Conservation (phyloP, 2,797 vertebrate species). For the Antennarius maculatus region DNA sequence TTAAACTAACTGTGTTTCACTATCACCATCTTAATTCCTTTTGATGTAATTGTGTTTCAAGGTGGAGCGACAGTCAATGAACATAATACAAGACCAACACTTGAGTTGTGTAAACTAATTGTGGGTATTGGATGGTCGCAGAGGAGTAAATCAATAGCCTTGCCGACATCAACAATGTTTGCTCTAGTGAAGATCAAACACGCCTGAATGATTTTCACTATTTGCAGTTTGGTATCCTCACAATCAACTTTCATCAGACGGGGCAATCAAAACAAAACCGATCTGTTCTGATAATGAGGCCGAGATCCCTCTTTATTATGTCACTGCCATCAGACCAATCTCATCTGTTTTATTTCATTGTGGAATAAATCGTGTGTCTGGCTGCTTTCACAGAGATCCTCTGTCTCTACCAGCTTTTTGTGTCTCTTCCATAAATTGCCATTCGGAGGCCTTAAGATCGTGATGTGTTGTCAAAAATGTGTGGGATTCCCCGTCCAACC, state of each 20-base stretch:
- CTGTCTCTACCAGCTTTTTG: neutral
- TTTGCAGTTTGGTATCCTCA: conserved; percentile 9
- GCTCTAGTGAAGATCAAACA: conserved; percentile 28
- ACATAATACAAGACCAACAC: conserved; percentile 3
- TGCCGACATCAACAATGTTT: conserved; percentile 18
- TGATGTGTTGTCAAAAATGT: conserved; percentile 27
- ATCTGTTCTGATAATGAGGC: neutral
- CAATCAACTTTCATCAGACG: conserved; percentile 15
- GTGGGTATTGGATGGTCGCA: conserved; percentile 10
- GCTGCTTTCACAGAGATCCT: neutral
- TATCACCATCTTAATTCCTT: neutral
- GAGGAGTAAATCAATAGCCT: conserved; percentile 16
- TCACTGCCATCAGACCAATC: neutral
- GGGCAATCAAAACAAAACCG: conserved; percentile 5
- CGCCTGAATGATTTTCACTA: conserved; percentile 27
- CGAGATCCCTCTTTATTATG: neutral
- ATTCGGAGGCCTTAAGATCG: conserved; percentile 17
- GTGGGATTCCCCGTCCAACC: conserved; percentile 49
- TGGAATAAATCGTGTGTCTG: neutral
- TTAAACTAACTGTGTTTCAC: too few relatives aligned
- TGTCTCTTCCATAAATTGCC: neutral
- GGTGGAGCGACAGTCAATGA: conserved; percentile 4
- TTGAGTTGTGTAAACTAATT: conserved; percentile 14
- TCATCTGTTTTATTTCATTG: neutral
- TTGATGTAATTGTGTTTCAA: neutral